These are phyloP conservation scores for Patella caerulea DNA, from an alignment of 2,888 invertebrate species.

Conservation along the genomic window DNA sequence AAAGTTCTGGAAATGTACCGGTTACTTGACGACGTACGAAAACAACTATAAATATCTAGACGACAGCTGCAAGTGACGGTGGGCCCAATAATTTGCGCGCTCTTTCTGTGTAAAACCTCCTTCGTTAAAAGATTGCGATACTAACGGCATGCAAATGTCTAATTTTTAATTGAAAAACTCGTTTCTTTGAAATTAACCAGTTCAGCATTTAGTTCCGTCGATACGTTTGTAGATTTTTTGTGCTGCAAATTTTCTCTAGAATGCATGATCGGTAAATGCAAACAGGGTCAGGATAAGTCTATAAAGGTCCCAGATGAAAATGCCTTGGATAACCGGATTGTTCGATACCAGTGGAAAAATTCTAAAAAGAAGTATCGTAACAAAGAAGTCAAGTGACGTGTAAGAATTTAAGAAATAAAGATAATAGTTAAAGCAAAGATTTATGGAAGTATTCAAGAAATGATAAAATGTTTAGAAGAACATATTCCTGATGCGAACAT, in stretches of 20 bases:
- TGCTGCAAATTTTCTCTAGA: not conserved
- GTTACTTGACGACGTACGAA: not conserved
- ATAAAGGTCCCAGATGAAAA: not conserved
- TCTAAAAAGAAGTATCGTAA: no score
- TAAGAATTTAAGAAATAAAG: not conserved
- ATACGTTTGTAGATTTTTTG: not conserved
- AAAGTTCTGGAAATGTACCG: not conserved
- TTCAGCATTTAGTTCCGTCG: not conserved
- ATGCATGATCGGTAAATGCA: no score
- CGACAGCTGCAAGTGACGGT: not conserved
- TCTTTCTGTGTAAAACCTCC: slow-evolving; percentile 38
- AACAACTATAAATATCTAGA: not conserved
- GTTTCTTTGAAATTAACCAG: not conserved
- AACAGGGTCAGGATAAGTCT: not conserved
- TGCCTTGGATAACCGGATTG: no score
- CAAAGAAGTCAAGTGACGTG: no score
- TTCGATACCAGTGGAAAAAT: no score
- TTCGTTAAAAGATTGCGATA: slow-evolving; percentile 36
- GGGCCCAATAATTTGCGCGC: slow-evolving; percentile 18
- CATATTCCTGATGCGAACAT: slow-evolving; percentile 30
- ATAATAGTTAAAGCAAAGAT: slow-evolving; percentile 26
- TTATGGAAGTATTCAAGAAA: slow-evolving; percentile 15
- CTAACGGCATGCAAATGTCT: slow-evolving; percentile 36
- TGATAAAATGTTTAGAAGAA: slow-evolving; percentile 15
- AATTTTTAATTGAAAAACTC: slow-evolving; percentile 30